A percentile compares a stretch with the other conserved stretches of the same genome.
Conservation (phyloP, 37 sponge, comb jelly and placozoan genomes). For the Aplysina aerophoba region DNA sequence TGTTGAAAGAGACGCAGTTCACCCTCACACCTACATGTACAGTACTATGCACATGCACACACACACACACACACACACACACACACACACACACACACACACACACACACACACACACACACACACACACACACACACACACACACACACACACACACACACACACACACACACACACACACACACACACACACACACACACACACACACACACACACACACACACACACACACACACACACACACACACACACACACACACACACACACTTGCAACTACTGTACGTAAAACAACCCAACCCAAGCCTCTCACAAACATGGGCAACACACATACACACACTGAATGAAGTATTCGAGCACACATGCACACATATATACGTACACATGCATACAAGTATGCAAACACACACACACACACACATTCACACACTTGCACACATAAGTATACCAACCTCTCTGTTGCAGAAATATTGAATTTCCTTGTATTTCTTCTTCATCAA, state of each 20-base stretch:
- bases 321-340: no score
- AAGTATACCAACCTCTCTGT: neutral
- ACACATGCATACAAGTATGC: neutral
- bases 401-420: neutral
- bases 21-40: constrained; percentile 1
- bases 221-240: no score
- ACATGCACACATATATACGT: neutral
- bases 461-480: neutral
- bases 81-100: constrained; percentile 30
- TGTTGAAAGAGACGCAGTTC: no score
- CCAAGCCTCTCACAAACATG: no score
- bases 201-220: no score
- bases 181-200: no score
- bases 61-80: constrained; percentile 30
- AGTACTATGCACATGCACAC: constrained; percentile 13
- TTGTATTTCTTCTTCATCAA: neutral
- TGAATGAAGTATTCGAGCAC: no score
- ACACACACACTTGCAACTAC: no score
- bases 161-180: neutral
- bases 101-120: constrained; percentile 30
- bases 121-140: constrained; percentile 27
- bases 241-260: no score
- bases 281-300: no score
- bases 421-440: neutral
- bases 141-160: constrained; percentile 4